These are phyloP conservation scores for Melolontha melolontha DNA, from an alignment of 2,888 invertebrate genomes.

Conservation along the genomic window DNA sequence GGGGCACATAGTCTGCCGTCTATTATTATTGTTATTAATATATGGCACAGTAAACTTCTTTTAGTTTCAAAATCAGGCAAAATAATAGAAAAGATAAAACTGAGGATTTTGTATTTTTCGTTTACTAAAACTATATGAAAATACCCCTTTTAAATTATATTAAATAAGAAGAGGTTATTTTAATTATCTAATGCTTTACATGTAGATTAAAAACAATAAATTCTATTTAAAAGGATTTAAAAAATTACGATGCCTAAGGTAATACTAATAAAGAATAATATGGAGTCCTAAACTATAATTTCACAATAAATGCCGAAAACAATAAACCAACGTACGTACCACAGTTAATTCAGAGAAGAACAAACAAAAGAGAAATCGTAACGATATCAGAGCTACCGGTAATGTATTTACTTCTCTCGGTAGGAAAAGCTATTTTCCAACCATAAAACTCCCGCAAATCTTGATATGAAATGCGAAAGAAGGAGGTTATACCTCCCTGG, in stretches of 20 bases:
- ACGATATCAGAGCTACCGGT: slow-evolving; percentile 8
- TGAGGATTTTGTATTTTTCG: too few relatives aligned
- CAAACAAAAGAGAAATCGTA: slow-evolving; percentile 26
- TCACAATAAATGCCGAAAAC: slow-evolving; percentile 21
- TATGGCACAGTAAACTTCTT: too few relatives aligned
- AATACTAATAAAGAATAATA: slow-evolving; percentile 10
- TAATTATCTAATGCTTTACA: too few relatives aligned
- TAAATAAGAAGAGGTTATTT: too few relatives aligned
- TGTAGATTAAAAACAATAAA: too few relatives aligned
- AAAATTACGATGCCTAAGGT: not conserved
- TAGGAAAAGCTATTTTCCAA: slow-evolving; percentile 25
- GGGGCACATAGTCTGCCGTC: too few relatives aligned
- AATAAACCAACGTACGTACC: slow-evolving; percentile 16
- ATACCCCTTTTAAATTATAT: too few relatives aligned
- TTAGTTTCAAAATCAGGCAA: too few relatives aligned
- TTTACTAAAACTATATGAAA: too few relatives aligned
- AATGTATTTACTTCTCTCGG: slow-evolving; percentile 1
- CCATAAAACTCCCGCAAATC: slow-evolving; percentile 35
- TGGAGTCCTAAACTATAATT: slow-evolving; percentile 9
- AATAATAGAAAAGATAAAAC: too few relatives aligned
- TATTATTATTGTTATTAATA: too few relatives aligned
- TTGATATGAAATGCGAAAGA: slow-evolving; percentile 16
- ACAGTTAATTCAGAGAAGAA: slow-evolving; percentile 4
- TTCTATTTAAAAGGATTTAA: too few relatives aligned
- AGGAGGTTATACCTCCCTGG: slow-evolving; percentile 20